Percentiles rank a stretch among this genome's conserved stretches.
Evolutionary conservation across 2,113 vertebrate species (phyloP).

Genomic region (Clinocottus analis): DNA sequence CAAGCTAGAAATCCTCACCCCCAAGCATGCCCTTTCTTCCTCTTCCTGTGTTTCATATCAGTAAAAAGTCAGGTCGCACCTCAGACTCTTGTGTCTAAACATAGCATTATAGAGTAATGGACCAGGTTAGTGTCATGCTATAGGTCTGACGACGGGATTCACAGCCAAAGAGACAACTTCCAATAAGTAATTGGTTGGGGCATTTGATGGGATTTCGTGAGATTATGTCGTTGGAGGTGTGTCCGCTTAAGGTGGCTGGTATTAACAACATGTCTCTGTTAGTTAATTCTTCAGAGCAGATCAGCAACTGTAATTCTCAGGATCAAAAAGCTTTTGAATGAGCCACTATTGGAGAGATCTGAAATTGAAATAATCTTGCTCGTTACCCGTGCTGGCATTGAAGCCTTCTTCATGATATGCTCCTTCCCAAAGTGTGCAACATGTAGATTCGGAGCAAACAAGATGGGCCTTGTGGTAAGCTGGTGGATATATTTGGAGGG

Average conservation of each 20-base stretch:
- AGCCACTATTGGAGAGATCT: not conserved
- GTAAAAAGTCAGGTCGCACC: not conserved
- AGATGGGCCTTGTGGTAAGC: not conserved
- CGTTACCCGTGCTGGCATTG: not conserved
- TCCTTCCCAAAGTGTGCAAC: not conserved
- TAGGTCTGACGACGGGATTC: not conserved
- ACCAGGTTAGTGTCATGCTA: constrained; percentile 9
- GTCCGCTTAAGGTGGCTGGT: not conserved
- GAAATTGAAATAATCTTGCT: not conserved
- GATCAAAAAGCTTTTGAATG: constrained; percentile 20
- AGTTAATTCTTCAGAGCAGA: constrained; percentile 11
- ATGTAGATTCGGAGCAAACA: not conserved
- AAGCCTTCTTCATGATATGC: not conserved
- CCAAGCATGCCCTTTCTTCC: constrained; percentile 22
- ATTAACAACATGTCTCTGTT: constrained; percentile 15
- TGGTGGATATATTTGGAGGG: constrained; percentile 15
- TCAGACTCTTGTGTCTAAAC: constrained; percentile 43
- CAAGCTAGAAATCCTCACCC: constrained; percentile 38
- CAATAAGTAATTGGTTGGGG: constrained; percentile 37
- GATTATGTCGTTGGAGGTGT: constrained; percentile 27
- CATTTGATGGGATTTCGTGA: constrained; percentile 38
- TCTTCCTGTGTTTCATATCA: constrained; percentile 58
- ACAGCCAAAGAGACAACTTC: not conserved
- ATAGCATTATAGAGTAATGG: constrained; percentile 35
- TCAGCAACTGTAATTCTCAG: constrained; percentile 1